Base-by-base conservation (phyloP, 2,113 vertebrate species). In the Bolborhynchus lineola region DNA sequence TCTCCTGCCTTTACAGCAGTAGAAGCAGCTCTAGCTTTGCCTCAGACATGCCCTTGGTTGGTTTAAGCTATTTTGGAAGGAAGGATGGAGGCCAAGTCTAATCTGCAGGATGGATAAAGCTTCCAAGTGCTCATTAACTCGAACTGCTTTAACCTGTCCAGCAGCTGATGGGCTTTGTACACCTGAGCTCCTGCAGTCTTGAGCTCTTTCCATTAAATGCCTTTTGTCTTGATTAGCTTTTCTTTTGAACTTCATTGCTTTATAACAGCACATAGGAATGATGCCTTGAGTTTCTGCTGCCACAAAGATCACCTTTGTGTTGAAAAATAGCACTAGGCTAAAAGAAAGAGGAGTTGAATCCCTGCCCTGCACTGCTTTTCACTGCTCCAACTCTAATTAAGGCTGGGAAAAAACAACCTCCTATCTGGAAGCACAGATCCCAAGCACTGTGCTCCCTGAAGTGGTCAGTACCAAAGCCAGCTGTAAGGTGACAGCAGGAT, bases 391-490 rank as follows among this genome's bases (percentile, higher is more conserved):
- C 24, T 91, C 64, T 69, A 78, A 86, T 74, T 74, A 60, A 74
- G 75, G 12, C 37, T 26, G 29, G 52, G 70, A 44, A 41, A 62
- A 49, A 59, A 52, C 37, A 26, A 49, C 37, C 41, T 57, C 7
- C 0, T 64, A 2, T 21, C 19, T 85, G 75, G 46, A 31, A 80
- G 74, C 8, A 5, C 29, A 4, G 28, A 16, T 28, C 60, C 42
- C 1, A 18, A 11, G 46, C 2, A 1, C 9, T 33, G 53, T 20
- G 68, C 23, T 64, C 52, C 29, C 35, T n/a, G 42, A 31, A 67
- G n/a, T 0, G 1, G 6, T 42, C 21, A 2, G 1, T 55, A 9
- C 35, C 24, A 44, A 60, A 90, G 39, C 39, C 18, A 6, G n/a
- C 80, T 3, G 1, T 39, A 31, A 62, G 63, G 75, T 42, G 87